Evolutionary conservation across 2,888 invertebrate species (phyloP).

Genomic region (Morpho deidamia): DNA sequence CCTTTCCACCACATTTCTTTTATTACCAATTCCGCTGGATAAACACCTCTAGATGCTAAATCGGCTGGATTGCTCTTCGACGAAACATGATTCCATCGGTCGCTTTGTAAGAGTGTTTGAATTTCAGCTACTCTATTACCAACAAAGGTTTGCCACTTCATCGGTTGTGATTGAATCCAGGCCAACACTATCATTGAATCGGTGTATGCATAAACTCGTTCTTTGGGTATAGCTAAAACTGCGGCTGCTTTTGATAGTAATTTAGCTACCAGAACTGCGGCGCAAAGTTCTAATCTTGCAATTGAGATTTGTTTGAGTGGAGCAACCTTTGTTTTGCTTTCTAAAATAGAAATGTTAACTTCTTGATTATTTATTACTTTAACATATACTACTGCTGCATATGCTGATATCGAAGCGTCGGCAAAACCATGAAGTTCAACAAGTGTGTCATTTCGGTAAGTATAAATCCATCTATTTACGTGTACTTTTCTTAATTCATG

Average conservation of each 20-base stretch:
- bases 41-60: not conserved
- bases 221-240: slow-evolving; percentile 1
- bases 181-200: slow-evolving; percentile 16
- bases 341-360: not conserved
- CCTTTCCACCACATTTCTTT: not conserved
- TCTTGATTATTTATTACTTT: not conserved
- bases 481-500: not conserved
- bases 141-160: slow-evolving; percentile 16
- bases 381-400: slow-evolving; percentile 24
- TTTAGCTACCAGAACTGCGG: slow-evolving; percentile 7
- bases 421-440: slow-evolving; percentile 24
- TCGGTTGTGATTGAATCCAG: slow-evolving; percentile 15
- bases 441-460: not conserved
- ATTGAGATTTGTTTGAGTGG: not conserved
- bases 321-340: not conserved
- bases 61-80: slow-evolving; percentile 28
- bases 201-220: slow-evolving; percentile 14
- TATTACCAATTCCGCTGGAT: not conserved
- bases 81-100: slow-evolving; percentile 27
- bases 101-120: slow-evolving; percentile 10
- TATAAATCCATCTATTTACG: slow-evolving; percentile 17
- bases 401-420: slow-evolving; percentile 24
- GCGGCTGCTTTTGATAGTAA: slow-evolving; percentile 4
- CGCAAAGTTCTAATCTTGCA: not conserved
- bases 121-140: slow-evolving; percentile 25